Percentiles rank a stretch among this genome's conserved stretches.
These are phyloP conservation scores for Muraenolepis orangiensis DNA, from an alignment of 2,797 vertebrate genomes.

Conservation along the genomic window DNA sequence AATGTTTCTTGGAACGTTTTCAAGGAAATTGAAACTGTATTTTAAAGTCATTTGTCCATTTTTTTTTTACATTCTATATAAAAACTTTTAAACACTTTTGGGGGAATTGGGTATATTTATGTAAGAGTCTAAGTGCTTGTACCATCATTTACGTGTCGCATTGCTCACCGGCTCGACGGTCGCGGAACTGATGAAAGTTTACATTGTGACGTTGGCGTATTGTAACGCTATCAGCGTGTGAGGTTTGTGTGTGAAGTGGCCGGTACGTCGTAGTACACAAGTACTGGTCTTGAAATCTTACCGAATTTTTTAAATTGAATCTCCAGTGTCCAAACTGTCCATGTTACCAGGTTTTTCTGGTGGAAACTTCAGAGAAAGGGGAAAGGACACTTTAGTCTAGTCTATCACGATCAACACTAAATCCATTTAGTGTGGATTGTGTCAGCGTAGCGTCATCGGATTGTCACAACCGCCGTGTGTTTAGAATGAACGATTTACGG, in stretches of 20 bases:
- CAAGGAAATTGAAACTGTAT: conserved; percentile 16
- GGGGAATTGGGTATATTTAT: not conserved
- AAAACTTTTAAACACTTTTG: not conserved
- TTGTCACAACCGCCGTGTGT: conserved; percentile 42
- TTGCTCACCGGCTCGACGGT: conserved; percentile 10
- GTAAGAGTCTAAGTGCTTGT: not conserved
- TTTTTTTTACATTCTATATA: too few relatives aligned
- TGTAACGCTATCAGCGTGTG: conserved; percentile 22
- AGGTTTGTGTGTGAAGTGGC: conserved; percentile 21
- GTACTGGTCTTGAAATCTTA: too few relatives aligned
- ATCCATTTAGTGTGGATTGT: conserved; percentile 30
- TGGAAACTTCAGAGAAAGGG: too few relatives aligned
- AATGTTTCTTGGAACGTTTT: conserved; percentile 12
- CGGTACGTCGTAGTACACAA: too few relatives aligned
- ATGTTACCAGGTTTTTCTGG: too few relatives aligned
- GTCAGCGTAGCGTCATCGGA: conserved; percentile 44
- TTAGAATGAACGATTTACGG: conserved; percentile 61
- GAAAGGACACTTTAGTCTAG: conserved; percentile 34
- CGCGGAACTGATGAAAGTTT: conserved; percentile 29
- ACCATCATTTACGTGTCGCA: not conserved
- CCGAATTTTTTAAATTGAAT: too few relatives aligned
- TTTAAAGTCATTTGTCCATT: too few relatives aligned
- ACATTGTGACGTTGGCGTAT: conserved; percentile 6
- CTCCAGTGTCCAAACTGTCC: too few relatives aligned
- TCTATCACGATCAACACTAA: conserved; percentile 38